A percentile compares a stretch with the other conserved stretches of the same genome.
Conservation (phyloP, 2,888 invertebrate species). For the Drosophila mettleri region DNA sequence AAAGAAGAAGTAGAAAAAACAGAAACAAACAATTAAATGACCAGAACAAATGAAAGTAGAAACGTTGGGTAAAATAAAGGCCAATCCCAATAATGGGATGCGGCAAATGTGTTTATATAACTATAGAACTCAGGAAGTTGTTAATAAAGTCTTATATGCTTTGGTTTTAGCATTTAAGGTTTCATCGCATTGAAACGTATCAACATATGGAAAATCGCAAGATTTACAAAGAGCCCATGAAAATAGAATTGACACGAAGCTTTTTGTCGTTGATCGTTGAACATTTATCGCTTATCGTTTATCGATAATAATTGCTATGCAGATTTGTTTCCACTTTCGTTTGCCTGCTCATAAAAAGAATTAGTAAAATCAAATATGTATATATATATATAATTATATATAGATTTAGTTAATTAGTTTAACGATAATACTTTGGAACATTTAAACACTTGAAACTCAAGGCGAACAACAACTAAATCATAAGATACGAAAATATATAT, state of each 20-base stretch:
- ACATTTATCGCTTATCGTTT: background rate
- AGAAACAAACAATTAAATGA: conserved; percentile 39
- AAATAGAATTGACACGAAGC: conserved; percentile 18
- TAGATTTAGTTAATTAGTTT: conserved; percentile 28
- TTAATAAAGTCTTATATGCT: conserved; percentile 57
- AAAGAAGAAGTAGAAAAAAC: conserved; percentile 22
- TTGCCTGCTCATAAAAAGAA: conserved; percentile 46
- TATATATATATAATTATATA: conserved; percentile 35
- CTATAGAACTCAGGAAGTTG: conserved; percentile 6
- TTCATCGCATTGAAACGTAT: conserved; percentile 49
- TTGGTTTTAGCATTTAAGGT: conserved; percentile 43
- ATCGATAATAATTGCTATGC: conserved; percentile 8
- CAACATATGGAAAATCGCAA: conserved; percentile 63
- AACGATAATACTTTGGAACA: conserved; percentile 54
- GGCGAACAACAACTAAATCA: conserved; percentile 60
- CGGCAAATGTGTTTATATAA: conserved; percentile 9
- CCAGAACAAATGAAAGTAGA: conserved; percentile 55
- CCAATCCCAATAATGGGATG: conserved; percentile 14
- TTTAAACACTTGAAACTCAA: conserved; percentile 61
- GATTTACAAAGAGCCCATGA: conserved; percentile 40
- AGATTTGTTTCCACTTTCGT: conserved; percentile 55
- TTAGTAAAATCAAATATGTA: conserved; percentile 37
- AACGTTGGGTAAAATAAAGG: conserved; percentile 25
- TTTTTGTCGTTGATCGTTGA: conserved; percentile 5
- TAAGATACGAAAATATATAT: conserved; percentile 50